Percentiles rank a stretch among this genome's conserved stretches.
Conservation (phyloP, 2,888 invertebrate species). For the Limnephilus rhombicus region DNA sequence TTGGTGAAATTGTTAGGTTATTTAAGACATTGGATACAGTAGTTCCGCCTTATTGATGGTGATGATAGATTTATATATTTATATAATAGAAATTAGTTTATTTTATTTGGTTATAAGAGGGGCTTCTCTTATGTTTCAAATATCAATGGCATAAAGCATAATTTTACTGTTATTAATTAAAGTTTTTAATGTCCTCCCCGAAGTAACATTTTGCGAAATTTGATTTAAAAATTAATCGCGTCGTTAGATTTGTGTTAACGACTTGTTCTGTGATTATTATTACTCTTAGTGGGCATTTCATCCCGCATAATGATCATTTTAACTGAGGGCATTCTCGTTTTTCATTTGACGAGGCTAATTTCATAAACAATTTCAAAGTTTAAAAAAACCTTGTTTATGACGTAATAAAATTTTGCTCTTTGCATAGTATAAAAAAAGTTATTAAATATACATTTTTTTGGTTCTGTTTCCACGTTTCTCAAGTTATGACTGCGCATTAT, state of each 20-base stretch:
- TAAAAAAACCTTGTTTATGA: not conserved
- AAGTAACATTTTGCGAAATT: not conserved
- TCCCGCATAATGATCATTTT: slow-evolving; percentile 6
- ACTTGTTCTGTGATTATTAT: slow-evolving; percentile 13
- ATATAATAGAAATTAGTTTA: not conserved
- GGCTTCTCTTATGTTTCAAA: not conserved
- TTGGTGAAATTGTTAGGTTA: too few species aligned
- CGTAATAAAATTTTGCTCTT: not conserved
- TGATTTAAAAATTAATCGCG: slow-evolving; percentile 17
- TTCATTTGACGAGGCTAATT: slow-evolving; percentile 11
- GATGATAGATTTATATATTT: too few species aligned
- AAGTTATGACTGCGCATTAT: not conserved
- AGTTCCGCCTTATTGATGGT: too few species aligned
- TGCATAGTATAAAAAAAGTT: not conserved
- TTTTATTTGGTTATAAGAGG: not conserved
- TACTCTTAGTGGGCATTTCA: not conserved
- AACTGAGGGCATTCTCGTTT: slow-evolving; percentile 8
- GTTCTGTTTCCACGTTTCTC: not conserved
- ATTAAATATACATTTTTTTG: not conserved
- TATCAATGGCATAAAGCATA: not conserved
- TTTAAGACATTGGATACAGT: too few species aligned
- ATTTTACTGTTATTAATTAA: not conserved
- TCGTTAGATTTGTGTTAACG: slow-evolving; percentile 17
- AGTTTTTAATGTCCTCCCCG: not conserved
- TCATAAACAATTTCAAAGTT: not conserved